These are phyloP conservation scores for Nixonia krombeini DNA, from an alignment of 1,140 invertebrate genomes.

Conservation along the genomic window DNA sequence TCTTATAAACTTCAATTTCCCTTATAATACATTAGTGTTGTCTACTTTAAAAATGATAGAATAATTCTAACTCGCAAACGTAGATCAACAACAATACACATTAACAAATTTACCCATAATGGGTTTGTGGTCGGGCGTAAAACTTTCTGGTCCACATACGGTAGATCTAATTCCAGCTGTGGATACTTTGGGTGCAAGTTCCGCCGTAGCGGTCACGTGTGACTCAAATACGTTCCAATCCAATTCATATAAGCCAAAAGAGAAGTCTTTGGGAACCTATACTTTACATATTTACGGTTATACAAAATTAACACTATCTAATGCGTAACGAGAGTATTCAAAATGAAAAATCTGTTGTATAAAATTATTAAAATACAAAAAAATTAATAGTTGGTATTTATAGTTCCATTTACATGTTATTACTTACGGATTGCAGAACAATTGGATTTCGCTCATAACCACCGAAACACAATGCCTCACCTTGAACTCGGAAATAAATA, in stretches of 20 bases:
- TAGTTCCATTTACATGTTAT: too few species aligned
- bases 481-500: conserved; percentile 88
- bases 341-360: too few species aligned
- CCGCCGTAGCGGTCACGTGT: conserved; percentile 81
- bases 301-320: too few species aligned
- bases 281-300: conserved; percentile 1
- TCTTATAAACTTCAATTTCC: too few species aligned
- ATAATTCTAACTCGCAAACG: too few species aligned
- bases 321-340: too few species aligned
- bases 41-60: too few species aligned
- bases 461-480: conserved; percentile 85
- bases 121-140: conserved; percentile 92
- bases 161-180: conserved; percentile 87
- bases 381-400: too few species aligned
- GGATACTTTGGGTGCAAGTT: conserved; percentile 81
- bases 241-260: conserved; percentile 87
- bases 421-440: conserved; percentile 79
- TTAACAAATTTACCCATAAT: conserved; percentile 86
- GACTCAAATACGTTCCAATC: conserved; percentile 87
- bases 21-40: too few species aligned
- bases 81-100: too few species aligned
- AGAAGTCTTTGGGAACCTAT: conserved; percentile 81
- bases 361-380: too few species aligned
- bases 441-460: conserved; percentile 90
- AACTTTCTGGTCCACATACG: conserved; percentile 88